Evolutionary conservation across 2,113 vertebrate species (phyloP), one percentile per base, ranked within the genome.

Genomic region (Xenopus laevis): DNA sequence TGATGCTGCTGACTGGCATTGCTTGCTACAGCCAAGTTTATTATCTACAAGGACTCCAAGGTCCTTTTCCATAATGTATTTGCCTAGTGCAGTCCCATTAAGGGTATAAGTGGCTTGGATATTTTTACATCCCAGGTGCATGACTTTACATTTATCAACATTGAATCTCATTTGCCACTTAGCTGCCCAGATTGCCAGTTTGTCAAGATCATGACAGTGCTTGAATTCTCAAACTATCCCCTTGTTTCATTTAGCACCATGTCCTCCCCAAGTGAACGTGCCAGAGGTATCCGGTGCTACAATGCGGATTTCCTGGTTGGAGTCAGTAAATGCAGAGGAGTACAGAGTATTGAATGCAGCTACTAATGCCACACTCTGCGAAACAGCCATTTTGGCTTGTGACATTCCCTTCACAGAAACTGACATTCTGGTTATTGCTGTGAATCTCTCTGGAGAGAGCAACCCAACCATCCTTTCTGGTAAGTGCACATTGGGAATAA

Each of bases 361-460:
- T 68, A 74, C 45, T 0, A 67, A 63, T 1, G 27, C n/a, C 0
- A 68, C 40, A 16, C 44, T 90, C 21, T 92, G 91, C 81, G 81
- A 16, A 77, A 88, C 84, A 0, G 0, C 76, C 0, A 44, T 11
- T 17, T 81, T 89, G 27, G 81, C 80, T 69, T 93, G 91, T 76
- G 69, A 78, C 12, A 55, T 88, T 71, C 3, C 50, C 44, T 79
- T 72, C 61, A 68, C 81, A 12, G 3, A 60, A 0, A 76, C 74
- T 16, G 53, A 21, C 1, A 7, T 78, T 30, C 53, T 81, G 68
- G 71, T 91, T 78, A 88, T 81, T 10, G 88, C 87, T 71, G 79
- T 79, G 21, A 91, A 91, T 40, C 2, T 68, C 1, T 83, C 80
- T 0, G 90, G 91, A 65, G 85, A 92, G 53, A 92, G 91, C 70